These are phyloP conservation scores for Murina feae DNA, from an alignment of 2,113 vertebrate genomes.

Conservation along the genomic window DNA sequence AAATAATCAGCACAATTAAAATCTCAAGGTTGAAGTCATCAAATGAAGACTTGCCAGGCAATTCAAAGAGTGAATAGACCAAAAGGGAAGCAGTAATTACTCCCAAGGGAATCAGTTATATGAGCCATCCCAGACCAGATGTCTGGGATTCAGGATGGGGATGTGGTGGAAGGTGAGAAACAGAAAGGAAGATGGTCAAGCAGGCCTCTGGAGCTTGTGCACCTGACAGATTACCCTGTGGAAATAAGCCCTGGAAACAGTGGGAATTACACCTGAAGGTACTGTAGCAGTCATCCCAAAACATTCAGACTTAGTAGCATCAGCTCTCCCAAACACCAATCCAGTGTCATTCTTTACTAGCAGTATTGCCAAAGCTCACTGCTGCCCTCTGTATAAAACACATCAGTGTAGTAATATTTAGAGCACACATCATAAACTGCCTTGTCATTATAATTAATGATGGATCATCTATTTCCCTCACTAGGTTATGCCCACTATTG, in stretches of 20 bases:
- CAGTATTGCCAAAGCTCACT: conserved; percentile 46
- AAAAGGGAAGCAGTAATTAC: not conserved
- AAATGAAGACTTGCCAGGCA: not conserved
- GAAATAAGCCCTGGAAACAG: not conserved
- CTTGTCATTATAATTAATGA: not conserved
- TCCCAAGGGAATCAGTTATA: not conserved
- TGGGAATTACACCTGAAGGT: not conserved
- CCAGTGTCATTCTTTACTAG: not conserved
- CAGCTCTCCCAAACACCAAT: not conserved
- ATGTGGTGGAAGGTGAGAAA: too few relatives aligned
- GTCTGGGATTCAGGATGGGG: not conserved
- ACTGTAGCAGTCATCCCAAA: not conserved
- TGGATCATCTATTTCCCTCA: not conserved
- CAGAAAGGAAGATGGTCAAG: not conserved
- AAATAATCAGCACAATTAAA: not conserved
- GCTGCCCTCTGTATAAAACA: conserved; percentile 57
- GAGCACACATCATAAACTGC: not conserved
- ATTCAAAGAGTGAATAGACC: not conserved
- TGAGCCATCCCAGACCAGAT: not conserved
- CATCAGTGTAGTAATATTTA: not conserved
- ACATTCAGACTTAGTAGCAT: not conserved
- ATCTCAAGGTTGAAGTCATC: not conserved
- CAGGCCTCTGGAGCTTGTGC: not conserved
- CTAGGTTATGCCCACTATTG: not conserved
- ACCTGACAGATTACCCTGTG: not conserved